Conservation (phyloP, 2,888 invertebrate genomes). For the Acleris emargana region DNA sequence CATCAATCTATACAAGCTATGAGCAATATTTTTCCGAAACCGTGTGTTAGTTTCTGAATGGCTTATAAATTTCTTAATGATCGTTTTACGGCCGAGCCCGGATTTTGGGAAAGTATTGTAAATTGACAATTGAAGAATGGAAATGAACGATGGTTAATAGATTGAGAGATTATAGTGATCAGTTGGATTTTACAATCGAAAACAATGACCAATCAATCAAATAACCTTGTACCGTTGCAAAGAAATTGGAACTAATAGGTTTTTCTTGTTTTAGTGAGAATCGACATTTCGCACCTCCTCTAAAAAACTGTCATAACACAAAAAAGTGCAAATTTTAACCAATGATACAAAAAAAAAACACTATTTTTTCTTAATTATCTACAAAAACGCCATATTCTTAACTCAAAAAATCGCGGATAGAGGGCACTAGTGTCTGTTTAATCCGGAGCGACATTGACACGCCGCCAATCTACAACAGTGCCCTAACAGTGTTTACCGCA, state of each 20-base stretch:
- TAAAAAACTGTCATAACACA: no score
- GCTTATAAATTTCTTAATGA: slow-evolving; percentile 37
- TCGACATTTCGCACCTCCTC: no score
- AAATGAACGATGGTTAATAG: slow-evolving; percentile 6
- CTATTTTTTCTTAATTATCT: no score
- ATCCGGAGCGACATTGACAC: no score
- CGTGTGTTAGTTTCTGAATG: slow-evolving; percentile 34
- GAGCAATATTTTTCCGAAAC: slow-evolving; percentile 37
- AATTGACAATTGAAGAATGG: slow-evolving; percentile 20
- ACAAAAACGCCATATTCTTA: no score
- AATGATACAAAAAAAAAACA: no score
- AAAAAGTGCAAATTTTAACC: no score
- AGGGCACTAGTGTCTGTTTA: no score
- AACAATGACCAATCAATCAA: slow-evolving; percentile 22
- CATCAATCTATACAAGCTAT: slow-evolving; percentile 35
- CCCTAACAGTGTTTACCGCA: no score
- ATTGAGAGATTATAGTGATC: slow-evolving; percentile 14
- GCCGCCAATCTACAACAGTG: no score
- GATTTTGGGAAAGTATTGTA: slow-evolving; percentile 29
- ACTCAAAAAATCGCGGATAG: no score
- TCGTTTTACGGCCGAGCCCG: slow-evolving; percentile 31
- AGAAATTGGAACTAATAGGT: not conserved
- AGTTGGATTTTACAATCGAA: slow-evolving; percentile 16
- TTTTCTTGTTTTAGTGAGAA: not conserved
- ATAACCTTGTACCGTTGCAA: slow-evolving; percentile 1